These are phyloP conservation scores for Scomber colias DNA, from an alignment of 2,113 vertebrate genomes.

Conservation along the genomic window DNA sequence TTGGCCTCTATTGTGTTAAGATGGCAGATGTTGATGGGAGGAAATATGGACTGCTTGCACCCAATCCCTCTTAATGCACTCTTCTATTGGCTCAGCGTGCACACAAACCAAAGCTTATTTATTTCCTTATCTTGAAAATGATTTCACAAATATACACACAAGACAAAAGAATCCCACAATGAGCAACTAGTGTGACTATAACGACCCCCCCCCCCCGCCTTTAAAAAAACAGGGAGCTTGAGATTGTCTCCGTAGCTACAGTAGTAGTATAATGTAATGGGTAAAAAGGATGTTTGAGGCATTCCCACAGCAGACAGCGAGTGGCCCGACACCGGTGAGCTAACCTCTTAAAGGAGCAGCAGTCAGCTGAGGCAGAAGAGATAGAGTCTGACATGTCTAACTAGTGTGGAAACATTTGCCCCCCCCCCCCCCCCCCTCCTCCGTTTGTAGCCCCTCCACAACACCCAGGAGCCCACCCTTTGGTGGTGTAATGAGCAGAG, in stretches of 20 bases:
- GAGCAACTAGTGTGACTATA: conserved; percentile 36
- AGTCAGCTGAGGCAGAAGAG: conserved; percentile 72
- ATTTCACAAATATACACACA: conserved; percentile 28
- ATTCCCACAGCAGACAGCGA: conserved; percentile 59
- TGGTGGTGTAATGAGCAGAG: conserved; percentile 80
- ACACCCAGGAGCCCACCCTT: conserved; percentile 70
- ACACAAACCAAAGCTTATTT: conserved; percentile 26
- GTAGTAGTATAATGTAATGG: conserved; percentile 41
- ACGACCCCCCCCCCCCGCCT: conserved; percentile 3
- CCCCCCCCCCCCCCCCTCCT: conserved; percentile 65
- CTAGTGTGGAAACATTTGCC: conserved; percentile 79
- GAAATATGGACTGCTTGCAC: conserved; percentile 49
- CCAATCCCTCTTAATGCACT: conserved; percentile 15
- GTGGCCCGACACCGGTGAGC: conserved; percentile 60
- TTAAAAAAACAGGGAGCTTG: conserved; percentile 22
- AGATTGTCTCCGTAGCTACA: conserved; percentile 10
- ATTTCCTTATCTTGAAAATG: conserved; percentile 27
- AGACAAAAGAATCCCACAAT: conserved; percentile 14
- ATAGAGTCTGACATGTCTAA: conserved; percentile 80
- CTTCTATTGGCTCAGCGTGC: conserved; percentile 24
- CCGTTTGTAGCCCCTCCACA: neutral
- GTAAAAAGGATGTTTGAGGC: conserved; percentile 35
- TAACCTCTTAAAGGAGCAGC: conserved; percentile 76
- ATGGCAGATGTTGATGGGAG: conserved; percentile 59
- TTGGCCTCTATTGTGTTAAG: conserved; percentile 61